phyloP scores from a whole-genome alignment of 2,113 vertebrate genomes.

The Parus major region DNA sequence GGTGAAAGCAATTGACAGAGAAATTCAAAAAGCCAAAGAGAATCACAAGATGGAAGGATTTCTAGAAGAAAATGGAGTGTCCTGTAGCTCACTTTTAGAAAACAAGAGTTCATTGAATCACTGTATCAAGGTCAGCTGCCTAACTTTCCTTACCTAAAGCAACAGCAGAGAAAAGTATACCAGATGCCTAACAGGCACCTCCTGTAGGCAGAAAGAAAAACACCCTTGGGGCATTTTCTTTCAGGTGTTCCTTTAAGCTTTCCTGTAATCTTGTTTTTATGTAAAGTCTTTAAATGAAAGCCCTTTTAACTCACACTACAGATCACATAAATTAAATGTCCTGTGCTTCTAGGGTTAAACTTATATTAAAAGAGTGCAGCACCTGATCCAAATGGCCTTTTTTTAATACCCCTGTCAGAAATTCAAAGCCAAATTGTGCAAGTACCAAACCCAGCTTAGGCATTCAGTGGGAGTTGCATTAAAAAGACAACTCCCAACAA shows the following conservation, averaged over 20 bases:
- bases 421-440: neutral
- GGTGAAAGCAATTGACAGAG: neutral
- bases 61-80: neutral
- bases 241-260: neutral
- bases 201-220: neutral
- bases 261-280: neutral
- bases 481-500: neutral
- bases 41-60: neutral
- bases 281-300: neutral
- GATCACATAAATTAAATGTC: neutral
- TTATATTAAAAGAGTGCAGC: neutral
- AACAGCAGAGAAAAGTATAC: neutral
- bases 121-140: neutral
- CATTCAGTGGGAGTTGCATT: neutral
- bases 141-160: neutral
- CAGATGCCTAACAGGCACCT: neutral
- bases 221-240: neutral
- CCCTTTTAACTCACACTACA: neutral
- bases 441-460: neutral
- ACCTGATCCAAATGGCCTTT: neutral
- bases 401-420: neutral
- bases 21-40: fast-evolving
- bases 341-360: neutral
- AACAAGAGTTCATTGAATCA: neutral
- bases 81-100: neutral